These are phyloP conservation scores for Phymatocera aterrima DNA, from an alignment of 2,888 invertebrate species.

Conservation along the genomic window DNA sequence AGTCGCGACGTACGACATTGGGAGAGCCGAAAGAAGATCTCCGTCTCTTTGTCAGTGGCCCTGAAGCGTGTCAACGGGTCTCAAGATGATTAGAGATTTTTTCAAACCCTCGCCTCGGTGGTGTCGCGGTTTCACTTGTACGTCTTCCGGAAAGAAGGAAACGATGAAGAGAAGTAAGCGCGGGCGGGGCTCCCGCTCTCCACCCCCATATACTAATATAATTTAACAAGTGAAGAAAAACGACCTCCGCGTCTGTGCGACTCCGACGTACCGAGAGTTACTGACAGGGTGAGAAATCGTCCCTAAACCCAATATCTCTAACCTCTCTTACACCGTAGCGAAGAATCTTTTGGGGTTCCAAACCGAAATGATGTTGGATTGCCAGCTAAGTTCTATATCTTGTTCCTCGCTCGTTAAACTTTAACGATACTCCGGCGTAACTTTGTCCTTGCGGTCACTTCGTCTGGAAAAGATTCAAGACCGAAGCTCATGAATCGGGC, in stretches of 20 bases:
- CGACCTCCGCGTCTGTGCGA: slow-evolving; percentile 46
- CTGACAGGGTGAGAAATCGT: slow-evolving; percentile 47
- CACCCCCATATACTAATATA: slow-evolving; percentile 46
- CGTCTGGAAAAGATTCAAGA: too few relatives aligned
- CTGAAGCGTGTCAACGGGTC: neutral
- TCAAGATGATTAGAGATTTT: slow-evolving; percentile 50
- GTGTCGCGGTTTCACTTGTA: neutral
- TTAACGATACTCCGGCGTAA: slow-evolving; percentile 54
- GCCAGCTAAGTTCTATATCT: slow-evolving; percentile 57
- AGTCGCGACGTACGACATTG: neutral
- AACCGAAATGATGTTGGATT: slow-evolving; percentile 61
- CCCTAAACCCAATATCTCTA: neutral
- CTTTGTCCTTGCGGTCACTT: neutral
- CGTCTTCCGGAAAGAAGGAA: too few relatives aligned
- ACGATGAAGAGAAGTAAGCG: too few relatives aligned
- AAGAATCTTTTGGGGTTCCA: slow-evolving; percentile 25
- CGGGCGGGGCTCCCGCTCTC: too few relatives aligned
- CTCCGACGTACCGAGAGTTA: slow-evolving; percentile 43
- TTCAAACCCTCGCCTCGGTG: slow-evolving; percentile 44
- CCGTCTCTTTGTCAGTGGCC: slow-evolving; percentile 15
- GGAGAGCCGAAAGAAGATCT: neutral
- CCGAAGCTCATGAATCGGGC: too few relatives aligned
- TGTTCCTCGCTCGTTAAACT: slow-evolving; percentile 61
- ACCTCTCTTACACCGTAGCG: neutral
- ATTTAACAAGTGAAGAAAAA: slow-evolving; percentile 55